Evolutionary conservation across 2,797 vertebrate species (phyloP), one percentile per base, ranked within the genome.

Genomic region (Rhinella marina): DNA sequence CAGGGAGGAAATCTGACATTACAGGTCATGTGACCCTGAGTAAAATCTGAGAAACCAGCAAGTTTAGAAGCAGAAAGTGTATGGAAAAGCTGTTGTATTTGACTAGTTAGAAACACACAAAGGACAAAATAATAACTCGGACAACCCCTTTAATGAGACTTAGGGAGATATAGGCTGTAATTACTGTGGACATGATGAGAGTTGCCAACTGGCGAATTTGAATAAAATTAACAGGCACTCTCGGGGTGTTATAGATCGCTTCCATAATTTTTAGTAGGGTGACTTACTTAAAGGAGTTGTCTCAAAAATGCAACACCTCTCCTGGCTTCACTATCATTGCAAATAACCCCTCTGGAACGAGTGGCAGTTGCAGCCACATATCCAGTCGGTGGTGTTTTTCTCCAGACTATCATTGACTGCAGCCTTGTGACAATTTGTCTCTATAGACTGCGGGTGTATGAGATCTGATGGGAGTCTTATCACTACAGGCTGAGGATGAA

Each of bases 401-500:
- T 32, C 56, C 80, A 57, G 70, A 32, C 56, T 50, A 73, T 85
- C 76, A 72, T 32, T 70, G 73, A 78, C 61, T 84, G 52, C 16
- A 0, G 32, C 16, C 32, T 3, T 1, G 62, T 21, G 41, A 57
- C 76, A 64, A 73, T 88, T 62, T 80, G 66, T 88, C 81, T 84
- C 70, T 32, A 79, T 84, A 84, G 61, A 72, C 27, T 8, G 27
- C 29, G 27, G 76, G 21, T 12, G 27, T 57, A 62, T 14, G 23
- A 48, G 81, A 87, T 87, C 70, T 56, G 80, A 82, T 72, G 7
- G 23, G 52, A 19, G 61, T 54, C 75, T 85, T 80, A 88, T 88
- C 87, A 62, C 87, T 52, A 21, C 64, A 1, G 62, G 52, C 75
- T 70, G 75, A 4, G 52, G 32, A 76, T 68, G 73, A 88, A 77